Evolutionary conservation across 2,113 vertebrate genomes (phyloP).

Genomic region (Brachypodius melanocephalos): DNA sequence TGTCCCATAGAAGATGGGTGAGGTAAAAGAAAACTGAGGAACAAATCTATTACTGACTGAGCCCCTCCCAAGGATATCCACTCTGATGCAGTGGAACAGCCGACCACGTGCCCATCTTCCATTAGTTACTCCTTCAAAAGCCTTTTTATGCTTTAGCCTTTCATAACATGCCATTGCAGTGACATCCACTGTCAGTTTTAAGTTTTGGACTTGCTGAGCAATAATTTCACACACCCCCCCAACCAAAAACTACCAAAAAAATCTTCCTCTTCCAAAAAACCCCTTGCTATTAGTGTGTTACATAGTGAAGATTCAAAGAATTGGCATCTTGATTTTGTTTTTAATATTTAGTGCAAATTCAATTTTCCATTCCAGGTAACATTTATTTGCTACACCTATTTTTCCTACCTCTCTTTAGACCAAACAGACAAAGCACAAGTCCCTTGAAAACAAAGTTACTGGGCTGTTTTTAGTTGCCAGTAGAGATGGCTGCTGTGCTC

Average conservation of each 20-base stretch:
- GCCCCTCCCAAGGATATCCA: neutral
- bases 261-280: accelerated
- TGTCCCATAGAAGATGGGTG: neutral
- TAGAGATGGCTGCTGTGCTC: neutral
- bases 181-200: neutral
- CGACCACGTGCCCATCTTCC: neutral
- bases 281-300: neutral
- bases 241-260: neutral
- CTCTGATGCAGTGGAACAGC: neutral
- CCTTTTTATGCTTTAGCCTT: neutral
- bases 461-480: neutral
- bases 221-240: neutral
- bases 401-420: neutral
- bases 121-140: neutral
- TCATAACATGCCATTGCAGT: neutral
- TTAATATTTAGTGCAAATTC: neutral
- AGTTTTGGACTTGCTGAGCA: neutral
- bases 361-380: neutral
- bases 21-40: neutral
- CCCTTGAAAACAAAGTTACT: neutral
- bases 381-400: neutral
- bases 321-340: neutral
- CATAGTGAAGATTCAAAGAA: neutral
- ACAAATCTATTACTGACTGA: neutral
- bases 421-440: neutral